Evolutionary conservation across 2,797 vertebrate species (phyloP).

Genomic region (Kryptopterus vitreolus): DNA sequence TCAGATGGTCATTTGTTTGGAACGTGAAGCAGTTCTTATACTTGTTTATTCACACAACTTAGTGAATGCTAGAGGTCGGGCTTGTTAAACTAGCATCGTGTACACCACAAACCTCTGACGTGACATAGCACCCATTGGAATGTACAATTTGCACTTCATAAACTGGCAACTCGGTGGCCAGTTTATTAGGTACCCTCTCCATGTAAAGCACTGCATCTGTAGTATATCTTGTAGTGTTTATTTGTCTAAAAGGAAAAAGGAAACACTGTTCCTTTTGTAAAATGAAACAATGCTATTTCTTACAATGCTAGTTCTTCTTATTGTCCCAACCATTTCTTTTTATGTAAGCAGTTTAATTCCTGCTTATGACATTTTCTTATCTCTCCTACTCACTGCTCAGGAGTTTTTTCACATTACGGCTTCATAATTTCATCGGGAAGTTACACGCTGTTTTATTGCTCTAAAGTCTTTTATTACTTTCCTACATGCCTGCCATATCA

Average conservation of each 20-base stretch:
- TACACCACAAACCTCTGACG: neutral
- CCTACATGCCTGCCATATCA: constrained; percentile 12
- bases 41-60: constrained; percentile 5
- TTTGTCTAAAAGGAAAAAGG: neutral
- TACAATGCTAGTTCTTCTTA: neutral
- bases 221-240: neutral
- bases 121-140: neutral
- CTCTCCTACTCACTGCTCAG: constrained; percentile 11
- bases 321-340: neutral
- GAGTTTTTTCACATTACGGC: neutral
- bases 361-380: constrained; percentile 3
- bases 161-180: constrained; percentile 7
- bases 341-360: constrained; percentile 10
- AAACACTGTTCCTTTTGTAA: neutral
- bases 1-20: constrained; percentile 27
- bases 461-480: constrained; percentile 21
- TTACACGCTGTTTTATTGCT: constrained; percentile 12
- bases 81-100: constrained; percentile 16
- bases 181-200: constrained; percentile 12
- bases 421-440: constrained; percentile 16
- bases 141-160: constrained; percentile 31
- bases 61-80: constrained; percentile 1
- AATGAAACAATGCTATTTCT: neutral
- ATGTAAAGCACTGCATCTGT: neutral
- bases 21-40: constrained; percentile 23